Evolutionary conservation across 1,140 invertebrate species (phyloP), one percentile per base, ranked within the genome.

Genomic region (Plectrocnemia conspersa): DNA sequence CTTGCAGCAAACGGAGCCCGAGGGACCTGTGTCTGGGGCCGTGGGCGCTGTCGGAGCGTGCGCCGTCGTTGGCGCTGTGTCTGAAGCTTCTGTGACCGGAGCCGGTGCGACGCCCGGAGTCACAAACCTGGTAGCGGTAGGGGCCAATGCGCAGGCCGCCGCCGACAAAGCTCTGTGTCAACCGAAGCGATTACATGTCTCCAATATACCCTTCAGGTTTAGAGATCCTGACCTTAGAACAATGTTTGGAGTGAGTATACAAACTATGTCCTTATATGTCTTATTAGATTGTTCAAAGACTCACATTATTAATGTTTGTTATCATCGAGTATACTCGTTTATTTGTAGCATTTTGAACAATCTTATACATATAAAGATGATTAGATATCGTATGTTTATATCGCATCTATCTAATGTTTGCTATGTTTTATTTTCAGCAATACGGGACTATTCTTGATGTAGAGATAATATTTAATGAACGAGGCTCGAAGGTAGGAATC

Each of bases 381-480:
- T 13, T 36, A 13, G 5, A 6, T 41, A 18, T 21, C 38, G 19
- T 4, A 4, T 41, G 13, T 16, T 41, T 18, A n/a, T 19, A 18
- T 41, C 6, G 13, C 18, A 19, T 2, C n/a, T 42, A 19, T 42
- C 29, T 45, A n/a, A 45, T 13, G 9, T 54, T 46, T 46, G 13
- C 44, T 57, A 65, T 62, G 74, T 74, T 79, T 76, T 69, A 68
- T 66, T 89, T 88, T 69, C 82, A 97, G 92, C 91, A 96, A 89
- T 98, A 92, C 81, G 97, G 96, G 65, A 85, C 88, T 68, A 98
- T 99, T 69, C 82, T 97, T 71, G 95, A 99, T 78, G 95, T 98
- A 72, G 96, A 99, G 85, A 98, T 98, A 68, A 98, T 98, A 72
- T 99, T 98, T 81, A 99, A 99, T 77, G 96, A 99, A 79, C 81